These are phyloP conservation scores for Anhinga anhinga DNA, from an alignment of 2,113 vertebrate species.

Conservation along the genomic window DNA sequence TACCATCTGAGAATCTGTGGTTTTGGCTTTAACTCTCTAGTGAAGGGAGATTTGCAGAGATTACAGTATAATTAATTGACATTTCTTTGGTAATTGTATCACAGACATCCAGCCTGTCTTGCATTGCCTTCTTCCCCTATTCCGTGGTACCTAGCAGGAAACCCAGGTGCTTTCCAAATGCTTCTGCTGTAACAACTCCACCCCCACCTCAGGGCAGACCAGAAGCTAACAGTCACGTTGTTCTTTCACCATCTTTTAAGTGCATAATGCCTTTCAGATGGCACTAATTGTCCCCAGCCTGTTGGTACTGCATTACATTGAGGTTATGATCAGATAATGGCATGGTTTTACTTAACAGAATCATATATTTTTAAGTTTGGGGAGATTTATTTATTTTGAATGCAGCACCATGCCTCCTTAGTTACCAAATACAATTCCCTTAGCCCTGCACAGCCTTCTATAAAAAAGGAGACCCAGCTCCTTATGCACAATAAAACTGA, in stretches of 20 bases:
- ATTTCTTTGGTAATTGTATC: not conserved
- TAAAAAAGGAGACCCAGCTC: not conserved
- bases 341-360: not conserved
- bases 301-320: not conserved
- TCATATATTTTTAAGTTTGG: not conserved
- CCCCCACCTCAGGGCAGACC: not conserved
- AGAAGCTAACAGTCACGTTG: not conserved
- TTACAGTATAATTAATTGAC: conserved; percentile 22
- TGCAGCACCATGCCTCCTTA: not conserved
- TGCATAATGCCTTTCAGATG: not conserved
- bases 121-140: not conserved
- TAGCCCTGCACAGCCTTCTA: not conserved
- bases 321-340: not conserved
- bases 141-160: not conserved
- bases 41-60: not conserved
- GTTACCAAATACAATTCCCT: not conserved
- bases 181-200: not conserved
- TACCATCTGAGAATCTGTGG: not conserved
- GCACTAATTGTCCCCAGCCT: not conserved
- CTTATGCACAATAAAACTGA: not conserved
- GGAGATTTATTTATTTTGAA: not conserved
- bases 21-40: not conserved
- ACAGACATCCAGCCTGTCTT: not conserved
- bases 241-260: not conserved
- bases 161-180: not conserved